phyloP scores from a whole-genome alignment of 2,888 invertebrate species.

The Elmis aenea region DNA sequence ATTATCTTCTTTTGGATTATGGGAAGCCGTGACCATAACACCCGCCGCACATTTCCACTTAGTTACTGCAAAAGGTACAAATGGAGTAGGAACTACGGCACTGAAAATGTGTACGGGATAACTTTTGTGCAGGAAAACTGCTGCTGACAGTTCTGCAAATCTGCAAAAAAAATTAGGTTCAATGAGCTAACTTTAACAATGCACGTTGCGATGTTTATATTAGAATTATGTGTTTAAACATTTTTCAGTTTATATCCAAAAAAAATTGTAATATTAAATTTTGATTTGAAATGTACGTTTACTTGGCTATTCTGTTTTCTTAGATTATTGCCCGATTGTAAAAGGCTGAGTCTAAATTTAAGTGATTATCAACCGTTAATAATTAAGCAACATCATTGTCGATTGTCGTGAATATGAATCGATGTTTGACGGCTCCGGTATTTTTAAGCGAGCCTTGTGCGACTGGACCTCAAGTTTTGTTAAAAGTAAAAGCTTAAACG shows the following conservation, averaged over 20 bases:
- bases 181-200: constrained; percentile 1
- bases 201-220: constrained; percentile 8
- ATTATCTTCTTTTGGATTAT: constrained; percentile 94
- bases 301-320: neutral
- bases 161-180: constrained; percentile 47
- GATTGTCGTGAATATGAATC: no score
- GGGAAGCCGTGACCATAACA: constrained; percentile 99
- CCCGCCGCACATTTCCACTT: constrained; percentile 76
- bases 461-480: no score
- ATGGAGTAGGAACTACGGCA: constrained; percentile 83
- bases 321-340: no score
- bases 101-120: constrained; percentile 72
- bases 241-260: neutral
- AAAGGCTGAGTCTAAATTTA: no score
- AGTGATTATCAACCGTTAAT: no score
- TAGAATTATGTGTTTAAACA: no score
- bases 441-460: no score
- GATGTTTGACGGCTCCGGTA: no score
- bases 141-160: constrained; percentile 83
- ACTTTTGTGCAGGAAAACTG: constrained; percentile 64
- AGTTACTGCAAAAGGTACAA: constrained; percentile 81
- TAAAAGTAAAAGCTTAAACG: no score
- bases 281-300: neutral
- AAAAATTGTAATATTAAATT: neutral
- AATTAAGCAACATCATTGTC: no score